phyloP scores from a whole-genome alignment of 23 tunicate genomes.

The Trididemnum nubilum region DNA sequence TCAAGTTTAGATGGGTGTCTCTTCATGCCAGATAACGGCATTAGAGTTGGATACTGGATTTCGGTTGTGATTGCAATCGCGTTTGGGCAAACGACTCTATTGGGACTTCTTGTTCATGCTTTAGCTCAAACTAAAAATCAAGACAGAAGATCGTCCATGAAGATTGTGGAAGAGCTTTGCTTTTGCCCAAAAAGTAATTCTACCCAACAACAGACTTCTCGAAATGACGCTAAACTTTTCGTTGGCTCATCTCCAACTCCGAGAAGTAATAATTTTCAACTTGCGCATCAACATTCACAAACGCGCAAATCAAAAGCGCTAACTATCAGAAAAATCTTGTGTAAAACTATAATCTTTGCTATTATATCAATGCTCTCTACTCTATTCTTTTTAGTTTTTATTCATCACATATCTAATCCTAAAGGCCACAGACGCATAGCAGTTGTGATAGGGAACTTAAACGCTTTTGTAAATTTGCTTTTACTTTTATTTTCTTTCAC shows the following conservation, averaged over 20 bases:
- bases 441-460: background rate
- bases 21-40: background rate
- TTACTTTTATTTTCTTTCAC: background rate
- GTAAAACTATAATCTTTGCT: background rate
- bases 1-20: slow-evolving; percentile 34
- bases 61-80: slow-evolving; percentile 20
- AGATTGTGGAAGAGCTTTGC: background rate
- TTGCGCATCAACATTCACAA: too few species aligned
- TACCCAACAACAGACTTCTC: background rate
- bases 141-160: background rate
- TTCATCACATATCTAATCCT: background rate
- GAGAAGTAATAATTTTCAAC: too few species aligned
- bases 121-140: slow-evolving; percentile 8
- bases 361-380: background rate
- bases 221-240: background rate
- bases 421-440: background rate
- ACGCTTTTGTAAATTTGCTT: background rate
- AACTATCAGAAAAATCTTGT: background rate
- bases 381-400: background rate
- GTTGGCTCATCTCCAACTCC: background rate
- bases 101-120: slow-evolving; percentile 51
- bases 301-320: background rate
- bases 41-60: background rate
- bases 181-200: background rate
- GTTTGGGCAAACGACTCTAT: slow-evolving; percentile 23